Evolutionary conservation across 1,140 invertebrate genomes (phyloP), one percentile per base, ranked within the genome.

Genomic region (Drosophila virilis): DNA sequence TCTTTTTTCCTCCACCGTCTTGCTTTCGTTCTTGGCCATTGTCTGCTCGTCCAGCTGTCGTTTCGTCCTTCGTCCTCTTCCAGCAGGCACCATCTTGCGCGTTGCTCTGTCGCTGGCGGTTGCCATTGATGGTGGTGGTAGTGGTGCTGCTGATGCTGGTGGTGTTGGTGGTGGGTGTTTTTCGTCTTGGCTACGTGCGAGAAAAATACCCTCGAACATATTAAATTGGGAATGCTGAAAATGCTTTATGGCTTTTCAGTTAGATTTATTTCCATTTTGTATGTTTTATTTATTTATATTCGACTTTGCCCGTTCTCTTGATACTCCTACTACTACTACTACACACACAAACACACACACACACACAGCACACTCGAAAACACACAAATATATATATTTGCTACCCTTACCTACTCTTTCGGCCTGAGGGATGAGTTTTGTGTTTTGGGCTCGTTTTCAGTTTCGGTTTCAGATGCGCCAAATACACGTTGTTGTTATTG

Each of bases 181-280:
- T 88, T 88, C 83, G 77, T 88, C 83, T 86, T 88, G 62, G 83
- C 69, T 89, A 89, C 84, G 84, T 89, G 84, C 80, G 78, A 89
- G 84, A 78, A 89, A 90, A 91, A 91, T 81, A 88, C 88, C 83
- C 88, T 88, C 83, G 78, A 91, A 88, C 80, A 88, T 91, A 91
- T 91, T 91, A 91, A 91, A 91, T 91, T 91, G 90, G 82, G 90
- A 90, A 89, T 88, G 82, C 78, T 91, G 90, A 88, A 91, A 91
- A 91, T 91, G 90, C 90, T 91, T 91, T 91, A 91, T 91, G 90
- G 90, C 90, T 90, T 91, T 88, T 84, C 86, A 90, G 86, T 91
- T 85, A 91, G 90, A 91, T 91, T 91, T 91, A 91, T 91, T 91
- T 91, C 90, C 86, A 90, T 91, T 91, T 80, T 91, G 82, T 91